Percentiles rank a stretch among this genome's conserved stretches.
These are phyloP conservation scores for Phlogophora meticulosa DNA, from an alignment of 2,888 invertebrate genomes.

Conservation along the genomic window DNA sequence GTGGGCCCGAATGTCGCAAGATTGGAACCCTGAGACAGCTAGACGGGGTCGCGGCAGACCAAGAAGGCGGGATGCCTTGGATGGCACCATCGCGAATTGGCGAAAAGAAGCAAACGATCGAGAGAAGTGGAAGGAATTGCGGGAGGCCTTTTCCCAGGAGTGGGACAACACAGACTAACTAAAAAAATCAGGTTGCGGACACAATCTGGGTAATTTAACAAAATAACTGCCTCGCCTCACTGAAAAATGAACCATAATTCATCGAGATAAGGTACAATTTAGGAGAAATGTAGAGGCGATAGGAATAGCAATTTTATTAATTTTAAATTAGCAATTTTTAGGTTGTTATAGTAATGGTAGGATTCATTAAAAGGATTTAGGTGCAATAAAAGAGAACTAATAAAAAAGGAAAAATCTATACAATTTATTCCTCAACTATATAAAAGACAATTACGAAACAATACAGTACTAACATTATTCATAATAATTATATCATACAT, in stretches of 20 bases:
- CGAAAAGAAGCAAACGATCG: no score
- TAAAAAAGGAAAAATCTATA: slow-evolving; percentile 65
- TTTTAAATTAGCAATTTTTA: no score
- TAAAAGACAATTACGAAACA: slow-evolving; percentile 52
- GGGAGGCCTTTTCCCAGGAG: no score
- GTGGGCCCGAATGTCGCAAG: no score
- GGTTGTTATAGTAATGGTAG: no score
- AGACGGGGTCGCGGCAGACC: no score
- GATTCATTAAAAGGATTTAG: neutral
- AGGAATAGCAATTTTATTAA: neutral
- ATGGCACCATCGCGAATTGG: no score
- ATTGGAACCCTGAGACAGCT: no score
- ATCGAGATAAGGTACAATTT: neutral
- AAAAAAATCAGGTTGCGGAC: no score
- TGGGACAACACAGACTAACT: no score
- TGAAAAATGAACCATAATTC: neutral
- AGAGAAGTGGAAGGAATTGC: no score
- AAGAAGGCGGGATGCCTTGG: no score
- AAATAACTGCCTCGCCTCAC: neutral
- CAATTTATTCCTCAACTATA: slow-evolving; percentile 65
- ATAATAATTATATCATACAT: slow-evolving; percentile 44
- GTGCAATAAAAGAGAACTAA: slow-evolving; percentile 34
- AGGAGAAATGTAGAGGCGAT: neutral
- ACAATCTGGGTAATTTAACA: neutral
- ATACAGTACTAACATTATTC: slow-evolving; percentile 42